Conservation (phyloP, 2,888 invertebrate genomes). For the Agrypnus murinus region DNA sequence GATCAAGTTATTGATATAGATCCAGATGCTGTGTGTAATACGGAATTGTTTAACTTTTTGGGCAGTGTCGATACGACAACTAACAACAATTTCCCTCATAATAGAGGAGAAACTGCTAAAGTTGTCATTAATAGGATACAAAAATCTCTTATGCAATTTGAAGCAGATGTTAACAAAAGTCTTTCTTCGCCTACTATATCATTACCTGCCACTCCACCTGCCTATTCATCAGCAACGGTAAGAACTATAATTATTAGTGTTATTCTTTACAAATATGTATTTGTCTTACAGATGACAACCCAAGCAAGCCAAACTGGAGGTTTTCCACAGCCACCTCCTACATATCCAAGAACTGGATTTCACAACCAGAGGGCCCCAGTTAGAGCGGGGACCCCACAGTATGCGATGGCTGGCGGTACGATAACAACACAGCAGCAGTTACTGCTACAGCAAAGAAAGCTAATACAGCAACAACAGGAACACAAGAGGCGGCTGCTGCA, state of each 20-base stretch:
- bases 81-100: constrained; percentile 46
- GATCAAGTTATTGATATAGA: constrained; percentile 90
- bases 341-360: constrained; percentile 65
- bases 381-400: constrained; percentile 56
- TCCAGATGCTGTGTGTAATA: constrained; percentile 76
- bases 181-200: constrained; percentile 75
- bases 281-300: constrained; percentile 55
- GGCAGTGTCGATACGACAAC: constrained; percentile 68
- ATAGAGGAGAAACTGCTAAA: constrained; percentile 78
- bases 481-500: constrained; percentile 84
- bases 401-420: constrained; percentile 58
- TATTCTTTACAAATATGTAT: too few species aligned
- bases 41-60: constrained; percentile 69
- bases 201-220: constrained; percentile 76
- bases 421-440: constrained; percentile 64
- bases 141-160: constrained; percentile 91
- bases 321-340: constrained; percentile 68
- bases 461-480: constrained; percentile 69
- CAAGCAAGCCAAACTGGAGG: constrained; percentile 59
- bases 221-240: constrained; percentile 72
- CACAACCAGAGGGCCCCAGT: constrained; percentile 55
- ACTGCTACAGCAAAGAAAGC: constrained; percentile 71
- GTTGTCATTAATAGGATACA: constrained; percentile 93
- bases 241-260: constrained; percentile 50
- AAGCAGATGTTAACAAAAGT: constrained; percentile 78